These are phyloP conservation scores for Asbolus verrucosus DNA, from an alignment of 1,140 invertebrate species.

Conservation along the genomic window DNA sequence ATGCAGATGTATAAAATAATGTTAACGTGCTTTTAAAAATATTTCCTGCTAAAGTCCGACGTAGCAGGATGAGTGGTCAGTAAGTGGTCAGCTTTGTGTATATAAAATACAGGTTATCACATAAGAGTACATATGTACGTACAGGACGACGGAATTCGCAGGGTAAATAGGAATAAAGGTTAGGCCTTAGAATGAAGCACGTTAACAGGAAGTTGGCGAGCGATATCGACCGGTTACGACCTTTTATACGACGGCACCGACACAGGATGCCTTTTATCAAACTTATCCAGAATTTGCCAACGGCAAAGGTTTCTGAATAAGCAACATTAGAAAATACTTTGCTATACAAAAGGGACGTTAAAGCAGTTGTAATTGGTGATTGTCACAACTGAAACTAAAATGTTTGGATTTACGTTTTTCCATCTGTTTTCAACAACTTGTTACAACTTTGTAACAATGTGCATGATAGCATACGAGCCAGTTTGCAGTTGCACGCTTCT, in stretches of 20 bases:
- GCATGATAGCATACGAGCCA: no score
- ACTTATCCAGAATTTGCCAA: slow-evolving; percentile 28
- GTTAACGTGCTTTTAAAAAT: no score
- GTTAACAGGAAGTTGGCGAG: slow-evolving; percentile 26
- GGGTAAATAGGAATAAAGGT: slow-evolving; percentile 3
- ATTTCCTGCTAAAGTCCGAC: no score
- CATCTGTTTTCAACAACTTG: no score
- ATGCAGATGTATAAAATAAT: no score
- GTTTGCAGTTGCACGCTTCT: slow-evolving; percentile 7
- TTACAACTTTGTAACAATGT: no score
- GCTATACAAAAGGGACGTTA: background rate
- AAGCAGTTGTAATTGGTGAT: slow-evolving; percentile 3
- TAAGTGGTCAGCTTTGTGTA: no score
- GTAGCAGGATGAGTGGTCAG: no score
- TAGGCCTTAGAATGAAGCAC: background rate
- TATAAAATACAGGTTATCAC: no score
- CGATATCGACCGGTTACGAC: slow-evolving; percentile 26
- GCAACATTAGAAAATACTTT: slow-evolving; percentile 12
- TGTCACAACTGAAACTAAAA: background rate
- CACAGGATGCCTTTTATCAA: slow-evolving; percentile 34
- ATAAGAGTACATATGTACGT: no score
- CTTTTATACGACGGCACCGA: slow-evolving; percentile 9
- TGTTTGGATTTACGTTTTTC: no score
- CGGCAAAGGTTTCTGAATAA: background rate
- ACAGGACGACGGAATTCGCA: background rate